A percentile compares a stretch with the other conserved stretches of the same genome.
Conservation (phyloP, 2,113 vertebrate species). For the Chrysemys picta region DNA sequence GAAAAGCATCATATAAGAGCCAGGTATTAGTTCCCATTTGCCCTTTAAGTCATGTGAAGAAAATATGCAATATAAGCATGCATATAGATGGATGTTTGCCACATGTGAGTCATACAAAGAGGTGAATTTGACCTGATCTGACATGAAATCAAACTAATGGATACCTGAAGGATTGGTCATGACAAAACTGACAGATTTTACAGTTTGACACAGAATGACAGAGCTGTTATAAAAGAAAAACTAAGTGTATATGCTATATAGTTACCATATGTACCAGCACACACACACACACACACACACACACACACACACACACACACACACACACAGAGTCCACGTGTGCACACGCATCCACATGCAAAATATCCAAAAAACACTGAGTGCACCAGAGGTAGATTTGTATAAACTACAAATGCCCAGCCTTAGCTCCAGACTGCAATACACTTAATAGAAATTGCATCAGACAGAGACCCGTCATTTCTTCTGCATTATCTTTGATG, state of each 20-base stretch:
- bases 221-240: neutral
- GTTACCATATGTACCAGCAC: neutral
- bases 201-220: neutral
- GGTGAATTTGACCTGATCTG: constrained; percentile 60
- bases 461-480: neutral
- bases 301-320: neutral
- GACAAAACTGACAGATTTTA: constrained; percentile 41
- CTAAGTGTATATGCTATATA: neutral
- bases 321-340: neutral
- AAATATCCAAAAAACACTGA: neutral
- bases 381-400: neutral
- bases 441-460: neutral
- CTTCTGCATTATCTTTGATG: neutral
- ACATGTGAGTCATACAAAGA: constrained; percentile 49
- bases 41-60: constrained; percentile 50
- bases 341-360: neutral
- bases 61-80: constrained; percentile 59
- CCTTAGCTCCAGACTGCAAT: neutral
- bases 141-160: constrained; percentile 48
- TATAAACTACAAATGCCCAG: neutral
- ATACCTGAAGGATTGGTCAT: constrained; percentile 25
- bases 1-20: neutral
- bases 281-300: too few species aligned
- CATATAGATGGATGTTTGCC: constrained; percentile 20
- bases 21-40: neutral